phyloP scores from a whole-genome alignment of 2,888 invertebrate species.

The Zaprionus bogoriensis region DNA sequence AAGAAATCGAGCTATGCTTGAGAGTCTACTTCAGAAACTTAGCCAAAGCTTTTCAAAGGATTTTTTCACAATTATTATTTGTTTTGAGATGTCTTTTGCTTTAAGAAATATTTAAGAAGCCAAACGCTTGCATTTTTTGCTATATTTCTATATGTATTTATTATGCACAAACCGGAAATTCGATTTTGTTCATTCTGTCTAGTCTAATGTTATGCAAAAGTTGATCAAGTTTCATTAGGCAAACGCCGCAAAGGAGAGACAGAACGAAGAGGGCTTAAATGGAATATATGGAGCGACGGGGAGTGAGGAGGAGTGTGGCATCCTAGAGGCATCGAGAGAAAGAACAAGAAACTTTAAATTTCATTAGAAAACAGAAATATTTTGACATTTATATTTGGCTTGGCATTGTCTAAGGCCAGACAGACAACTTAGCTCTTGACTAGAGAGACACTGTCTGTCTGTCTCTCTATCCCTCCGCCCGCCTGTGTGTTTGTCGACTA shows the following conservation, averaged over 20 bases:
- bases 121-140: too few species aligned
- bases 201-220: neutral
- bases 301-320: neutral
- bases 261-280: neutral
- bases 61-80: too few species aligned
- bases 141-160: too few species aligned
- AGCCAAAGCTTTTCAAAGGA: too few species aligned
- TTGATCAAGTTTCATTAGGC: neutral
- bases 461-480: constrained; percentile 11
- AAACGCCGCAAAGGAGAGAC: neutral
- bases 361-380: constrained; percentile 13
- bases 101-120: too few species aligned
- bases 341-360: constrained; percentile 3
- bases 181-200: neutral
- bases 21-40: too few species aligned
- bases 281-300: too few species aligned
- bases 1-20: too few species aligned
- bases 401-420: constrained; percentile 19
- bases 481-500: constrained; percentile 42
- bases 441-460: constrained; percentile 7
- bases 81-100: too few species aligned
- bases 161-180: too few species aligned
- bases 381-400: constrained; percentile 33
- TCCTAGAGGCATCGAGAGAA: neutral
- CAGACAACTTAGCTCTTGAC: constrained; percentile 19